Base-by-base conservation (phyloP, 2,113 vertebrate genomes). In the Electrona antarctica region DNA sequence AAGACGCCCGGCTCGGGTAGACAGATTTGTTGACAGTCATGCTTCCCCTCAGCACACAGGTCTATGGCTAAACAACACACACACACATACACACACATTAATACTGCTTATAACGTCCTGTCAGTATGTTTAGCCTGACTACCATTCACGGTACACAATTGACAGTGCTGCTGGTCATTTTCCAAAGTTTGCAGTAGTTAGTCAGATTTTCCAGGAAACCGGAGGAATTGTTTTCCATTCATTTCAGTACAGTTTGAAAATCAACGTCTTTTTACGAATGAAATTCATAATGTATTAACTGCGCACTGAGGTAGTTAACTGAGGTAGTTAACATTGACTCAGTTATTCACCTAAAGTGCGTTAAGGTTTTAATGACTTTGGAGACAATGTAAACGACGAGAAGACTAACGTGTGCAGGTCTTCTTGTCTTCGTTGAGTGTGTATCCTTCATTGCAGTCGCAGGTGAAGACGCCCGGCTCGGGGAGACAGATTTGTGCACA, bases 401-500 rank as follows among this genome's bases (percentile, higher is more conserved):
- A 68, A 70, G 50, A 79, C 95, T 93, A 28, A 91, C 89, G 89
- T 85, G 80, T 14, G 33, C 97, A 99, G 6, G 94, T 97, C 90
- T 93, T 98, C 73, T 91, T 89, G 0, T 98, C 96, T 0, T 73
- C 6, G 0, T 95, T 94, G 59, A 99, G 94, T 3, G 81, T 92
- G 92, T 96, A 95, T 41, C 96, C 96, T 0, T 91, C 91, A 82
- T 94, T 91, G 83, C 98, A 99, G 49, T 94, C 88, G 2, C 97
- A 99, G 78, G 94, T 92, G 90, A 92, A 98, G 2, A 94, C 95
- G 55, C 93, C 91, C 0, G 91, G 92, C 12, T 91, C 87, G 21
- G 92, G 98, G 81, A 98, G 58, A 29, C 98, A 99, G 74, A 92
- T 93, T 74, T 99, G 97, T 81, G 97, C 94, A 80, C 98, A 99